Base-by-base conservation (phyloP, 2,888 invertebrate species). In the Epistrophe grossulariae region DNA sequence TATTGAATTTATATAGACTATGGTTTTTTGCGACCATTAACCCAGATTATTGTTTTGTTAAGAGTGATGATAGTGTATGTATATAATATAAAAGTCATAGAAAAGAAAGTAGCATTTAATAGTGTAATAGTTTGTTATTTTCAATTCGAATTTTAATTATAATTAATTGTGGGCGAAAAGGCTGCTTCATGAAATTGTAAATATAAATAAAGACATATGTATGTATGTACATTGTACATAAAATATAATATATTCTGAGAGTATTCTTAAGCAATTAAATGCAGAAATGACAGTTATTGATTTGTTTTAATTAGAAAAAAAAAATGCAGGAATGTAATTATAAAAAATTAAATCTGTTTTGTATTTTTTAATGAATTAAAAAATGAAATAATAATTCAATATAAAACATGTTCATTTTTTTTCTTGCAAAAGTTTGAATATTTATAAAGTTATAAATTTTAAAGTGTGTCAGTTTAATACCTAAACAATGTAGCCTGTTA, bases 81-180 rank as follows among this genome's bases (percentile, higher is more conserved):
- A 48, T 52, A 68, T 62, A 70, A 72, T 38, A 4, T 15, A 7
- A 28, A 7, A 55, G 15, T 62, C 55, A 76, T 52, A 80, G 71
- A 80, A 84, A 84, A 43, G 80, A 84, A 84, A 80, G 84, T 71
- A 68, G 57, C n/a, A 62, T 15, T 45, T 19, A 48, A 31, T 45
- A 28, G 28, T 28, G 62, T 10, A 43, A 45, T 31, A 19, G 13
- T 60, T 13, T 60, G 7, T 38, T 40, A 1, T 60, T 4, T 38
- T 38, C 4, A 31, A 35, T 31, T 66, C 1, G 10, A 31, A 24
- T 38, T 31, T 7, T 19, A 50, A 15, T 50, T 9, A 15, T 1
- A 50, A 35, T n/a, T 17, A 59, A 9, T n/a, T 64, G 28, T n/a
- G 4, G 64, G 45, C 45, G 48, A 31, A 48, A 66, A 66, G 64